phyloP scores from a whole-genome alignment of 2,888 invertebrate genomes.

The Apomyelois bistriatella region DNA sequence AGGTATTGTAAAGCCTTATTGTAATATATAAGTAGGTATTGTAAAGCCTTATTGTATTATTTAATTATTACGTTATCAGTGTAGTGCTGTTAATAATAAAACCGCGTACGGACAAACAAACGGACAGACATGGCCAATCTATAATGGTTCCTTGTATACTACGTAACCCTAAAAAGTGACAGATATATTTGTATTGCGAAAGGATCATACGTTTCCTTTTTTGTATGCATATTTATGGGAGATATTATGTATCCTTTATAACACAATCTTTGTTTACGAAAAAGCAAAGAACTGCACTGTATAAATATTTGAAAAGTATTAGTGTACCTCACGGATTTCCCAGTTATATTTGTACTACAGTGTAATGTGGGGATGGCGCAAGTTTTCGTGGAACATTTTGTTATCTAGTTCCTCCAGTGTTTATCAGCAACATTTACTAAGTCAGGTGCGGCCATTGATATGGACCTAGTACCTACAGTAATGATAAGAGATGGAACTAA shows the following conservation, averaged over 20 bases:
- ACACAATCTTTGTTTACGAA: not conserved
- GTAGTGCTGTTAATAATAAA: no score
- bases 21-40: no score
- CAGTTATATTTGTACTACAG: constrained; percentile 1
- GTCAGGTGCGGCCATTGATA: constrained; percentile 33
- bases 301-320: not conserved
- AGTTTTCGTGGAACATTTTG: constrained; percentile 27
- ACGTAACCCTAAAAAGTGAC: no score
- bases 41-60: no score
- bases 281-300: not conserved
- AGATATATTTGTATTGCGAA: no score
- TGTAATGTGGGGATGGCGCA: constrained; percentile 17
- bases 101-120: no score
- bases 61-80: no score
- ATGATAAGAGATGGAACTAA: not conserved
- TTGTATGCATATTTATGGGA: not conserved
- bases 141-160: no score
- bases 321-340: not conserved
- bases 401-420: constrained; percentile 25
- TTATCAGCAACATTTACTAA: constrained; percentile 30
- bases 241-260: not conserved
- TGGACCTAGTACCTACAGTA: not conserved
- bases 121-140: no score
- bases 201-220: no score
- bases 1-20: no score